Conservation (phyloP, 2,113 vertebrate species). For the Microcebus ravelobensis region DNA sequence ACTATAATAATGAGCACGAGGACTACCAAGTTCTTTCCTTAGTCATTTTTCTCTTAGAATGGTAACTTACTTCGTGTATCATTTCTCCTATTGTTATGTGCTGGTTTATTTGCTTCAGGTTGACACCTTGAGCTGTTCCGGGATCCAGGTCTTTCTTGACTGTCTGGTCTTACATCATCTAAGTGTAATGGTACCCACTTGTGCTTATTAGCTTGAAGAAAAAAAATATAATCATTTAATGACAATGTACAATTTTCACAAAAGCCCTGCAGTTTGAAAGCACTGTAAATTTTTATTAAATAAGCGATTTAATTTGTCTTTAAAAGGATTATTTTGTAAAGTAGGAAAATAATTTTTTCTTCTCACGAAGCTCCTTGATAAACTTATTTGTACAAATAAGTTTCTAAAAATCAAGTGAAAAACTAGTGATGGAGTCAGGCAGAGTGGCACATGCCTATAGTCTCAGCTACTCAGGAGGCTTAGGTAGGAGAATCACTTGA, state of each 20-base stretch:
- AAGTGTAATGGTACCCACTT: conserved; percentile 94
- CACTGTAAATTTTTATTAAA: conserved; percentile 23
- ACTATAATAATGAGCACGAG: conserved; percentile 11
- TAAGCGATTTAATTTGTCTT: not conserved
- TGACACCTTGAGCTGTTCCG: conserved; percentile 83
- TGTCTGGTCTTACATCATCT: conserved; percentile 88
- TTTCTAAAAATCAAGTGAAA: conserved; percentile 39
- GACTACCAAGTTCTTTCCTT: not conserved
- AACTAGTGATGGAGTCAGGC: not conserved
- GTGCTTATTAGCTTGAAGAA: conserved; percentile 92
- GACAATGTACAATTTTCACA: conserved; percentile 37
- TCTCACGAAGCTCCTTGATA: not conserved
- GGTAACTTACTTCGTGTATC: conserved; percentile 90
- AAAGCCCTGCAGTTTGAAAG: conserved; percentile 18
- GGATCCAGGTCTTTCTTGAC: conserved; percentile 85
- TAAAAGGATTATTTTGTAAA: not conserved
- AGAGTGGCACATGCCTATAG: not conserved
- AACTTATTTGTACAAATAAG: not conserved
- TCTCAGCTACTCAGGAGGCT: not conserved
- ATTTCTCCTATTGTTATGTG: conserved; percentile 87
- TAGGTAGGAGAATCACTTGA: not conserved
- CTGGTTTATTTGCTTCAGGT: conserved; percentile 86
- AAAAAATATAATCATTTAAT: conserved; percentile 63
- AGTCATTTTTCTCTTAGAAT: not conserved
- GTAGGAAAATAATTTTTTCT: not conserved